Percentiles rank a stretch among this genome's conserved stretches.
Evolutionary conservation across 2,113 vertebrate species (phyloP).

Genomic region (Ciconia maguari): DNA sequence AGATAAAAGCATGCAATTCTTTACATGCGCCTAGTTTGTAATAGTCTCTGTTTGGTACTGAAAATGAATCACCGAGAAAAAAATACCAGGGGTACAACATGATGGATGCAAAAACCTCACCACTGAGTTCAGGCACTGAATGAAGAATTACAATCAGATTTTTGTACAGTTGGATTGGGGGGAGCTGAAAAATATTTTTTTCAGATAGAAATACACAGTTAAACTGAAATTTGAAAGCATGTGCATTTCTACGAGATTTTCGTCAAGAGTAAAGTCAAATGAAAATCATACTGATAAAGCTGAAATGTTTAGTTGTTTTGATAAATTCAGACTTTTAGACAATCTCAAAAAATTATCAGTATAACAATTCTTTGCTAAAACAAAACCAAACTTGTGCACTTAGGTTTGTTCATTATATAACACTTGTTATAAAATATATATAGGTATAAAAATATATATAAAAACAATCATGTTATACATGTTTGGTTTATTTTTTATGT

Average conservation of each 20-base stretch:
- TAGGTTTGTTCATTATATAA: background rate
- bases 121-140: background rate
- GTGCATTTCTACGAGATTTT: background rate
- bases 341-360: background rate
- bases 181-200: background rate
- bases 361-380: background rate
- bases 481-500: background rate
- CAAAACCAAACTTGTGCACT: background rate
- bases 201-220: background rate
- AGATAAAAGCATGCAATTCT: background rate
- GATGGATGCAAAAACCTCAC: background rate
- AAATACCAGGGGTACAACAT: background rate
- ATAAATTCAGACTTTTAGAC: background rate
- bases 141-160: background rate
- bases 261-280: background rate
- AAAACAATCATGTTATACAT: background rate
- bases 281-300: background rate
- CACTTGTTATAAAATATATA: background rate
- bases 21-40: background rate
- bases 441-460: background rate
- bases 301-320: background rate
- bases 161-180: background rate
- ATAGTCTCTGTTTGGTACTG: background rate
- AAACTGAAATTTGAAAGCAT: background rate
- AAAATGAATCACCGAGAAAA: background rate